Percentiles rank a stretch among this genome's conserved stretches.
These are phyloP conservation scores for Mnemiopsis leidyi DNA, from an alignment of 37 sponge, comb jelly and placozoan species.

Conservation along the genomic window DNA sequence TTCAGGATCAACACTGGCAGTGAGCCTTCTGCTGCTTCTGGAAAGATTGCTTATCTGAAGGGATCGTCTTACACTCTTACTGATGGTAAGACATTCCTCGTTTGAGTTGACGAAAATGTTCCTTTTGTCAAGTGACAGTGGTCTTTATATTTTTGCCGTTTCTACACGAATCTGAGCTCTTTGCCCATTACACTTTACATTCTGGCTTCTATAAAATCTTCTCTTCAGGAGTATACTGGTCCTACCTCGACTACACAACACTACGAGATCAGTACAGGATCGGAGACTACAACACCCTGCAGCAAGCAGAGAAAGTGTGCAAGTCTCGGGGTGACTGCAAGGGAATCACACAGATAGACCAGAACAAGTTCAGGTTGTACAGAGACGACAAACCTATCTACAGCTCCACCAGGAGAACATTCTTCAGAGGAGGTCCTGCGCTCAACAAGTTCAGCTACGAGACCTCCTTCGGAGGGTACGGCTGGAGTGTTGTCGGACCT, in stretches of 20 bases:
- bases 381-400: not conserved
- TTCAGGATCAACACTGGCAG: not conserved
- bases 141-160: too few species aligned
- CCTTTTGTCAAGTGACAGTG: too few species aligned
- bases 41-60: conserved; percentile 7
- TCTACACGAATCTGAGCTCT: too few species aligned
- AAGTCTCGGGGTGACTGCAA: not conserved
- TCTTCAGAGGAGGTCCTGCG: not conserved
- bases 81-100: not conserved
- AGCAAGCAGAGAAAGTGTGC: not conserved
- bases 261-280: not conserved
- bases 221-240: conserved; percentile 3
- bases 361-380: not conserved
- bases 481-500: not conserved
- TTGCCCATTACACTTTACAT: too few species aligned
- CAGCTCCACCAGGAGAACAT: not conserved
- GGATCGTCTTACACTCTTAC: conserved; percentile 18
- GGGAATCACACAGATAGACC: not conserved
- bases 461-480: not conserved
- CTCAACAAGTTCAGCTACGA: not conserved
- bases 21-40: not conserved
- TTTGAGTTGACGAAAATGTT: too few species aligned
- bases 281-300: not conserved
- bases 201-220: too few species aligned
- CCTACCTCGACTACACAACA: not conserved